These are phyloP conservation scores for Halcyon smyrnensis DNA, from an alignment of 2,797 vertebrate species.

Conservation along the genomic window DNA sequence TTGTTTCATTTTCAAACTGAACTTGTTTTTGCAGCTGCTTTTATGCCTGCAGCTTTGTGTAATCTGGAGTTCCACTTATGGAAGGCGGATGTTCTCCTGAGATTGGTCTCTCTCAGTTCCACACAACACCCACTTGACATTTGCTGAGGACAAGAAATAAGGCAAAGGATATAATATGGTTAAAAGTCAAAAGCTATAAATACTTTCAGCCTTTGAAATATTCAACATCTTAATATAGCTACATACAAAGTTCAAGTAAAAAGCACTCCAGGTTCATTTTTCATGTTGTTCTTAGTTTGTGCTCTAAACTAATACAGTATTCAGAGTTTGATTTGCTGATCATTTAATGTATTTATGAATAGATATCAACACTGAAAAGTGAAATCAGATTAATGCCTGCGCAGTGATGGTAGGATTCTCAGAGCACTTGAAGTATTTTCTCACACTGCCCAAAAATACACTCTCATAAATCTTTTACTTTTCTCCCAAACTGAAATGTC, in stretches of 20 bases:
- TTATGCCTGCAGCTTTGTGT: slow-evolving; percentile 66
- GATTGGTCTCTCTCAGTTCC: slow-evolving; percentile 33
- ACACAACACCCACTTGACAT: slow-evolving; percentile 65
- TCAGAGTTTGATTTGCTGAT: slow-evolving; percentile 33
- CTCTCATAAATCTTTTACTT: background rate
- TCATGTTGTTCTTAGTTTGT: background rate
- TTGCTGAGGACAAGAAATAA: slow-evolving; percentile 62
- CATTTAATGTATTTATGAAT: slow-evolving; percentile 16
- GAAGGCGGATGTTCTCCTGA: slow-evolving; percentile 62
- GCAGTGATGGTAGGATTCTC: background rate
- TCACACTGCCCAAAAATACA: background rate
- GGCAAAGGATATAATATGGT: slow-evolving; percentile 57
- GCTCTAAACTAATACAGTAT: background rate
- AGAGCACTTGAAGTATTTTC: background rate
- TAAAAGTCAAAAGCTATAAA: slow-evolving; percentile 56
- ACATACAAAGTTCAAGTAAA: slow-evolving; percentile 35
- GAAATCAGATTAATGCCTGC: background rate
- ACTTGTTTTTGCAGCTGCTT: slow-evolving; percentile 64
- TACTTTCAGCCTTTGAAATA: slow-evolving; percentile 47
- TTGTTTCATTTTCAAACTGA: slow-evolving; percentile 58
- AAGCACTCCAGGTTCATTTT: slow-evolving; percentile 20
- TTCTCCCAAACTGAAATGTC: background rate
- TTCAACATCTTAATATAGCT: slow-evolving; percentile 41
- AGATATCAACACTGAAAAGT: slow-evolving; percentile 15
- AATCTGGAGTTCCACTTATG: slow-evolving; percentile 72